These are phyloP conservation scores for Aldrovandia affinis DNA, from an alignment of 2,797 vertebrate genomes.

Conservation along the genomic window DNA sequence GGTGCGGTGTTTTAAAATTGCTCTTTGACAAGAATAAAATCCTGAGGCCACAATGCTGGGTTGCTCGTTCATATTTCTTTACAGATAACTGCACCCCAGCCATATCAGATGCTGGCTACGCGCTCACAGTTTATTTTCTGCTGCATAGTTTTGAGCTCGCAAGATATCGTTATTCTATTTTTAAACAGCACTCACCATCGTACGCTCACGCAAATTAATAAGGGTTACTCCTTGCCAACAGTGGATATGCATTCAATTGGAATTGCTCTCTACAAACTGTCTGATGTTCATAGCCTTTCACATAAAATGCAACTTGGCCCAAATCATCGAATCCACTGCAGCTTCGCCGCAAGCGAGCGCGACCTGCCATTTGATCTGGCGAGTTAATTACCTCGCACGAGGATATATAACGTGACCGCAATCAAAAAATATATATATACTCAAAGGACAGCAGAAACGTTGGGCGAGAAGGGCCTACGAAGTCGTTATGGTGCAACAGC, in stretches of 20 bases:
- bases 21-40: not conserved
- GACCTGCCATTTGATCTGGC: slow-evolving; percentile 1
- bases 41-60: not conserved
- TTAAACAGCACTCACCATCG: not conserved
- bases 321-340: not conserved
- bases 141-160: not conserved
- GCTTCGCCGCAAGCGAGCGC: not conserved
- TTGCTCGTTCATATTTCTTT: not conserved
- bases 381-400: not conserved
- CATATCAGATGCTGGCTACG: not conserved
- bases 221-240: not conserved
- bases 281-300: slow-evolving; percentile 2
- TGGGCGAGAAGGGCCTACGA: too few relatives aligned
- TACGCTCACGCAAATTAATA: not conserved
- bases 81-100: not conserved
- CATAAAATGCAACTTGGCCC: not conserved
- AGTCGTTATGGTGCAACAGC: not conserved
- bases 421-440: too few relatives aligned
- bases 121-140: not conserved
- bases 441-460: not conserved
- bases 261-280: not conserved
- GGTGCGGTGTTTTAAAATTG: not conserved
- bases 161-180: not conserved
- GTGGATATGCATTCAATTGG: too few relatives aligned
- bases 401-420: not conserved